Evolutionary conservation across 1,140 invertebrate species (phyloP).

Genomic region (Gerris buenoi): DNA sequence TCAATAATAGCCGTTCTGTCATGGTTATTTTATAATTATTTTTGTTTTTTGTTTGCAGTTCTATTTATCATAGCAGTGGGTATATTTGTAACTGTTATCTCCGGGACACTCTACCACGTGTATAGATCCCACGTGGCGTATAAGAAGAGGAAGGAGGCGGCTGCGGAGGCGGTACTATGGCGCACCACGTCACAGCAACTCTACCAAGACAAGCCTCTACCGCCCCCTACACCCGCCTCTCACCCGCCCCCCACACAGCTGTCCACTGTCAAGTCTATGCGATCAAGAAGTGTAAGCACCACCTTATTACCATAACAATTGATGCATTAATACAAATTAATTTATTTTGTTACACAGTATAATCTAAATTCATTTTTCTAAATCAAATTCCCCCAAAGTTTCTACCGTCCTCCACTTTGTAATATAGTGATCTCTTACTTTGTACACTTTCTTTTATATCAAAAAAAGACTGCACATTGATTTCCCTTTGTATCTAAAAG

Average conservation of each 20-base stretch:
- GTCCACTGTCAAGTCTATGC: conserved; percentile 14
- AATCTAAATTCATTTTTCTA: too few species aligned
- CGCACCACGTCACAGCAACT: conserved; percentile 21
- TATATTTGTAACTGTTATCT: conserved; percentile 24
- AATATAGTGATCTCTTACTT: too few species aligned
- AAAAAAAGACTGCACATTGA: too few species aligned
- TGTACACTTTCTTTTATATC: too few species aligned
- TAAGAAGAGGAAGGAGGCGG: conserved; percentile 45
- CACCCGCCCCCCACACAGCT: not conserved
- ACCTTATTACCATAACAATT: too few species aligned
- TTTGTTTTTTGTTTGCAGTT: conserved; percentile 23
- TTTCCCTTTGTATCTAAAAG: too few species aligned
- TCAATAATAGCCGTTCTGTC: too few species aligned
- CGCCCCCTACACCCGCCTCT: conserved; percentile 15
- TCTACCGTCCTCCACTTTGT: too few species aligned
- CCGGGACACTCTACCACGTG: conserved; percentile 26
- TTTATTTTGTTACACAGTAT: too few species aligned
- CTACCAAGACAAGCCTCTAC: conserved; percentile 18
- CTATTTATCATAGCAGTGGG: conserved; percentile 25
- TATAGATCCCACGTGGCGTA: conserved; percentile 31
- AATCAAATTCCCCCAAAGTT: too few species aligned
- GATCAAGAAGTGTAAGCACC: conserved; percentile 20
- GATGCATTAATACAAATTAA: not conserved
- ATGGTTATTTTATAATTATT: too few species aligned
- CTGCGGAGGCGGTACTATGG: conserved; percentile 40